Base-by-base conservation (phyloP, 2,113 vertebrate species). In the Ardeotis arabs region DNA sequence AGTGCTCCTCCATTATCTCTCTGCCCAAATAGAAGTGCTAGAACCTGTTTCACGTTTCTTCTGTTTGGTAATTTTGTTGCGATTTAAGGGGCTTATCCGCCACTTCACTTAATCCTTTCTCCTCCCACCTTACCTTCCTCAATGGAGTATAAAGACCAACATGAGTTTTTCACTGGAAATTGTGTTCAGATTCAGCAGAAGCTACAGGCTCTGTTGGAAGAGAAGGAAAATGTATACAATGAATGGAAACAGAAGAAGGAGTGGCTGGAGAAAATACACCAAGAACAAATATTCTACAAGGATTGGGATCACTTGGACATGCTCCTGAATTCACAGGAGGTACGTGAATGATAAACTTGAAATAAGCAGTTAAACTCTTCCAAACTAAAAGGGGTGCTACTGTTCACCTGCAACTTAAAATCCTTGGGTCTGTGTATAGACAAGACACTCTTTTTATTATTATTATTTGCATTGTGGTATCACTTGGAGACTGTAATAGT, bases 271-370 rank as follows among this genome's bases (percentile, higher is more conserved):
- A 97, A 92, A 63, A 76, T 92, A 18, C 96, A 98, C 69, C 95
- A 91, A 94, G 98, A 99, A 95, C 99, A 99, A 95, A 92, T 97
- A 67, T 99, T 99, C 97, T 98, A 98, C 96, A 98, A 98, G 86
- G 98, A 99, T 12, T 98, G 97, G 15, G 92, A 94, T 85, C 96
- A 96, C 96, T 95, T 99, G 93, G 98, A 98, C 53, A 98, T 97
- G 95, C 98, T 97, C 39, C 97, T 98, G 75, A 98, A 95, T n/a
- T 98, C 98, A 3, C 98, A 99, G 94, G 99, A 99, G 99, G 98
- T 98, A 27, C 17, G 95, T 49, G 66, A 83, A 63, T 45, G 56
- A 24, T 29, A 41, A 44, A 27, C 14, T 68, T 28, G 15, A 86
- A 77, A 90, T 45, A 84, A 81, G 53, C 37, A 59, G 22, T 45